phyloP scores from a whole-genome alignment of 2,888 invertebrate species.

The Amphimallon solstitiale region DNA sequence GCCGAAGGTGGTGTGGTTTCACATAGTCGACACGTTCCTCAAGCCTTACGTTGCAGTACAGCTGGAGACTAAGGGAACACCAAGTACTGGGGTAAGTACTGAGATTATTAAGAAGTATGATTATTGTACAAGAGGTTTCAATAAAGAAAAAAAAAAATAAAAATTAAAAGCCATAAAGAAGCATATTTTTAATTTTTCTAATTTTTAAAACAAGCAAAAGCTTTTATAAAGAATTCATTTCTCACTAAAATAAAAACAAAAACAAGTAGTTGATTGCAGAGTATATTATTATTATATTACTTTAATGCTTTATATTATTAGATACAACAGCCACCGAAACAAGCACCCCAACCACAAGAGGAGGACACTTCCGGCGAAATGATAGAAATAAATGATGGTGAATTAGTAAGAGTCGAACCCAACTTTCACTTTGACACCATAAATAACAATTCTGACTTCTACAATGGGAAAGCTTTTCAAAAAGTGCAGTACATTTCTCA shows the following conservation, averaged over 20 bases:
- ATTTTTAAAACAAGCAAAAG: too few relatives aligned
- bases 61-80: constrained; percentile 16
- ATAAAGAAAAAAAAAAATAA: too few relatives aligned
- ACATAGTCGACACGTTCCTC: constrained; percentile 32
- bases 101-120: too few relatives aligned
- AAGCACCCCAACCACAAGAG: constrained; percentile 1
- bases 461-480: constrained; percentile 3
- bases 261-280: too few relatives aligned
- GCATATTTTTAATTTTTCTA: too few relatives aligned
- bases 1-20: constrained; percentile 39
- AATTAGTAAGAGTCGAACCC: constrained; percentile 34
- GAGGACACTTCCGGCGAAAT: constrained; percentile 32
- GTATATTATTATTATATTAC: too few relatives aligned
- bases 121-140: too few relatives aligned
- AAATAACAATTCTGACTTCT: constrained; percentile 25
- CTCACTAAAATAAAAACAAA: too few relatives aligned
- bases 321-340: constrained; percentile 5
- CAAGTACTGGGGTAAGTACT: constrained; percentile 21
- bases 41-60: constrained; percentile 36
- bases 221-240: too few relatives aligned
- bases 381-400: constrained; percentile 38
- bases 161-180: too few relatives aligned
- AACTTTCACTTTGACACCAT: constrained; percentile 31
- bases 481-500: not conserved
- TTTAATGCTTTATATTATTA: not conserved